Percentiles rank a stretch among this genome's conserved stretches.
Conservation (phyloP, 2,113 vertebrate genomes). For the Prionailurus bengalensis region DNA sequence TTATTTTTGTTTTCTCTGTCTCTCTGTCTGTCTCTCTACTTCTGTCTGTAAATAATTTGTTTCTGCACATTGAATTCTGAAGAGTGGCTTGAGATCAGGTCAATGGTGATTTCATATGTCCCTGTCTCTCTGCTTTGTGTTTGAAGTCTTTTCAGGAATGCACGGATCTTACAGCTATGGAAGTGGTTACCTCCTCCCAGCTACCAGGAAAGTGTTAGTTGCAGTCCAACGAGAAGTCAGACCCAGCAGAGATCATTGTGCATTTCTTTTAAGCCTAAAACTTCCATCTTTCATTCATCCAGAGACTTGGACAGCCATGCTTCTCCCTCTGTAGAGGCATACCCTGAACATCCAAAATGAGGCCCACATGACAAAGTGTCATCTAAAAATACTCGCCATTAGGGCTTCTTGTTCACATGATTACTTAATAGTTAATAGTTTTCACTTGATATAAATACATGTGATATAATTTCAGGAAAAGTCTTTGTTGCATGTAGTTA, state of each 20-base stretch:
- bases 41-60: neutral
- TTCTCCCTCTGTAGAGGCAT: neutral
- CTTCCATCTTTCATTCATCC: neutral
- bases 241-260: neutral
- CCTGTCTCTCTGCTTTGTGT: neutral
- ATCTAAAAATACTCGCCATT: neutral
- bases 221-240: neutral
- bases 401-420: neutral
- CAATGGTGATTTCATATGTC: neutral
- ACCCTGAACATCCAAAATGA: neutral
- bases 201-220: neutral
- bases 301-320: accelerated
- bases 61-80: neutral
- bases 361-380: neutral
- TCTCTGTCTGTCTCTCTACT: neutral
- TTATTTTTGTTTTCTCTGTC: neutral
- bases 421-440: neutral
- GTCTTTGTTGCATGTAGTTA: neutral
- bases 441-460: neutral
- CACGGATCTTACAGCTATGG: neutral
- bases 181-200: neutral
- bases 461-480: neutral
- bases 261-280: neutral
- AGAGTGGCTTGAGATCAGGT: neutral
- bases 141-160: neutral